phyloP scores from a whole-genome alignment of 2,888 invertebrate genomes.

The Neria commutata region DNA sequence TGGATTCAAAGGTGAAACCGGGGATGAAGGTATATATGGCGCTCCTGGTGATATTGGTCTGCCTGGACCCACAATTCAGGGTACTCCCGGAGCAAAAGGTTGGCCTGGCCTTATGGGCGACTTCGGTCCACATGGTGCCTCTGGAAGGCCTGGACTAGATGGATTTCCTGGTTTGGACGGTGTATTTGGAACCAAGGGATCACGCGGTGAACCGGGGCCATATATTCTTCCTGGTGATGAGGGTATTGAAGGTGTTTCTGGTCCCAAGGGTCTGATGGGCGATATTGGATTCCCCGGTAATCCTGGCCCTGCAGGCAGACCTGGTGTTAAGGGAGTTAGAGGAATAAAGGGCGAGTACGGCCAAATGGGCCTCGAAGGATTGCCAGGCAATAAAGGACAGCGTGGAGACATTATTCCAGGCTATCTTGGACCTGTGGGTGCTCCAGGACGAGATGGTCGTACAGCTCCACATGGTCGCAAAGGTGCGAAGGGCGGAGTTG shows the following conservation, averaged over 20 bases:
- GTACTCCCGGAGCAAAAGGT: constrained; percentile 71
- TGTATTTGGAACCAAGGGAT: constrained; percentile 60
- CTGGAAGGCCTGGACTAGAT: constrained; percentile 65
- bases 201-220: constrained; percentile 60
- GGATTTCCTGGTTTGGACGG: constrained; percentile 62
- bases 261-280: constrained; percentile 62
- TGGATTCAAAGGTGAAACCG: constrained; percentile 67
- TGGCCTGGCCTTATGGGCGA: constrained; percentile 71
- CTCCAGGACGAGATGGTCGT: constrained; percentile 60
- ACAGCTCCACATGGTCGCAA: constrained; percentile 55
- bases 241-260: constrained; percentile 59
- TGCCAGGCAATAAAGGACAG: constrained; percentile 65
- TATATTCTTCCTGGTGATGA: constrained; percentile 59
- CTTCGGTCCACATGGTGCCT: constrained; percentile 68
- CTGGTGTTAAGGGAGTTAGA: constrained; percentile 66
- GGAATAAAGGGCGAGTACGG: constrained; percentile 67
- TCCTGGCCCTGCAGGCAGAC: constrained; percentile 62
- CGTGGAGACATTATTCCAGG: constrained; percentile 61
- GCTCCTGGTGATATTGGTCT: constrained; percentile 64
- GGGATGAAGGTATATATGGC: constrained; percentile 67
- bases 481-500: constrained; percentile 63
- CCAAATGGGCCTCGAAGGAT: constrained; percentile 65
- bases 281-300: constrained; percentile 64
- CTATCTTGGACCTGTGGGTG: constrained; percentile 48
- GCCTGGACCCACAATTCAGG: constrained; percentile 63